A percentile compares a stretch with the other conserved stretches of the same genome.
phyloP scores from a whole-genome alignment of 92 coral and sea anemone genomes.

The Virgularia gustaviana region DNA sequence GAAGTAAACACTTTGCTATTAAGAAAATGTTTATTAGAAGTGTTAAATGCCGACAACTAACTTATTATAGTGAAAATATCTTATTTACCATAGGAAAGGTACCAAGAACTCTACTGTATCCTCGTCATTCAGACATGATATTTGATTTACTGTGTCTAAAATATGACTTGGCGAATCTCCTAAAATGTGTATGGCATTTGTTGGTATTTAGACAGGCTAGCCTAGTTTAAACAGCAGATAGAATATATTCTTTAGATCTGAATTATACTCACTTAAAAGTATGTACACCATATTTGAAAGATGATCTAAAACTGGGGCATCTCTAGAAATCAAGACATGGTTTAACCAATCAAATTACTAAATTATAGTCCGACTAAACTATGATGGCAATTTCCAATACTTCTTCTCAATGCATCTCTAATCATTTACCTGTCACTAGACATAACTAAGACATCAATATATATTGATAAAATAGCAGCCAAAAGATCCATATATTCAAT shows the following conservation, averaged over 20 bases:
- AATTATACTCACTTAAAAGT: conserved; percentile 21
- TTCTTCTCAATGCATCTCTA: neutral
- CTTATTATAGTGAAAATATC: neutral
- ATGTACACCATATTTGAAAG: conserved; percentile 23
- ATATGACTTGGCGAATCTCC: conserved; percentile 33
- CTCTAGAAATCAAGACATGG: no score
- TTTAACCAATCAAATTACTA: no score
- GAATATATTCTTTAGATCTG: no score
- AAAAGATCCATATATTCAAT: conserved; percentile 13
- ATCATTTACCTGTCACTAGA: neutral
- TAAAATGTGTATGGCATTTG: no score
- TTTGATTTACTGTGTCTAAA: conserved; percentile 21
- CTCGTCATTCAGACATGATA: no score
- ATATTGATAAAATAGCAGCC: conserved; percentile 18
- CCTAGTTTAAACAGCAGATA: no score
- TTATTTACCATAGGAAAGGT: conserved; percentile 19
- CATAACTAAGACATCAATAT: conserved; percentile 23
- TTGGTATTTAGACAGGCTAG: no score
- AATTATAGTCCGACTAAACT: no score
- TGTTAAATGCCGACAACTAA: no score
- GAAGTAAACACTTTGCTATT: conserved; percentile 14
- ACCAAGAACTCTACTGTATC: neutral
- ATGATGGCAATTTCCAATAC: no score
- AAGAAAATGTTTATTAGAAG: neutral
- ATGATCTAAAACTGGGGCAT: conserved; percentile 2